Percentiles rank a stretch among this genome's conserved stretches.
These are phyloP conservation scores for Macroramphosus scolopax DNA, from an alignment of 2,797 vertebrate species.

Conservation along the genomic window DNA sequence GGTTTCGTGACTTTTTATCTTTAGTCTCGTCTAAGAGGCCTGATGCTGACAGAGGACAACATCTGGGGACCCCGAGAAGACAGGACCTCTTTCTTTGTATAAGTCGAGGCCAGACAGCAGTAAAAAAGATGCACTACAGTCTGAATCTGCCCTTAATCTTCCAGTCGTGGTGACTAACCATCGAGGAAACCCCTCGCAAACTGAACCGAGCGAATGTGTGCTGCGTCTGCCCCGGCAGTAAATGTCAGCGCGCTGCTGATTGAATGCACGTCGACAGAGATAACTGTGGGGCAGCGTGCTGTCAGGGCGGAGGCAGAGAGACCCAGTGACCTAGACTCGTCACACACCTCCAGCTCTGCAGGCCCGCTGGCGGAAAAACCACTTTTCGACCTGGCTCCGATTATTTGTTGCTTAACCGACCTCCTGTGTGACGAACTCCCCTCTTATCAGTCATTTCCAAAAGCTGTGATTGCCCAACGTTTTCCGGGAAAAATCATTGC, in stretches of 20 bases:
- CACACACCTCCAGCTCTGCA: slow-evolving; percentile 58
- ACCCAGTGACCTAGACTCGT: slow-evolving; percentile 62
- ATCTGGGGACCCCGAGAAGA: too few relatives aligned
- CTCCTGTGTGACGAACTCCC: too few relatives aligned
- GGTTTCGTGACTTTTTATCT: too few relatives aligned
- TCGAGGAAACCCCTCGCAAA: slow-evolving; percentile 47
- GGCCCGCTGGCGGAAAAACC: slow-evolving; percentile 34
- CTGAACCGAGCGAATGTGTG: slow-evolving; percentile 9
- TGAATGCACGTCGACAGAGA: slow-evolving; percentile 64
- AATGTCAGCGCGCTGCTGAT: slow-evolving; percentile 74
- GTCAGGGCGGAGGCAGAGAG: slow-evolving; percentile 17
- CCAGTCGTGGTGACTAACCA: slow-evolving; percentile 39
- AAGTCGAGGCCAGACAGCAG: too few relatives aligned
- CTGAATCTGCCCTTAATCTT: slow-evolving; percentile 49
- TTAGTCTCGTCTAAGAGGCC: too few relatives aligned
- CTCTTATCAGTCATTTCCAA: too few relatives aligned
- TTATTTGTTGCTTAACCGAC: background rate
- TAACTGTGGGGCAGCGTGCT: slow-evolving; percentile 52
- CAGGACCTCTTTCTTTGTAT: too few relatives aligned
- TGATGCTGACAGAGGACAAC: too few relatives aligned
- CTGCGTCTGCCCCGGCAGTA: slow-evolving; percentile 50
- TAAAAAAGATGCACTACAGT: slow-evolving; percentile 3
- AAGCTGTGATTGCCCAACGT: too few relatives aligned
- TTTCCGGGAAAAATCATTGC: too few relatives aligned
- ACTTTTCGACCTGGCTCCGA: slow-evolving; percentile 5